Evolutionary conservation across 1,140 invertebrate species (phyloP), one percentile per base, ranked within the genome.

Genomic region (Odontomachus brunneus): DNA sequence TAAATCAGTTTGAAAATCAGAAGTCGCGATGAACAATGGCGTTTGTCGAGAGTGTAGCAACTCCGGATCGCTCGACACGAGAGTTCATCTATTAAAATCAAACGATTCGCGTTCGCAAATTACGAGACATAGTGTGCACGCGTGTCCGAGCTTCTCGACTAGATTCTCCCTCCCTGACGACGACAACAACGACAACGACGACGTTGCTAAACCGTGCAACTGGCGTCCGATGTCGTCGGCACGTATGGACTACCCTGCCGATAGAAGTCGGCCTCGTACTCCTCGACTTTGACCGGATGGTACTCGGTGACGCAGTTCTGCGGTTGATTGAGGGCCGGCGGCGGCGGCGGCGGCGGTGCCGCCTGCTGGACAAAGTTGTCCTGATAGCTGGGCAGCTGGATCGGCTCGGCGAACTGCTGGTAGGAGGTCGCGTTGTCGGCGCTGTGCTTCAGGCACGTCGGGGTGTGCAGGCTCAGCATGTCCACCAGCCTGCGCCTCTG

Each of bases 401-500:
- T 78, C 3, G 92, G 91, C 22, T 93, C 92, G 12, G 91, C 87
- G 19, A 88, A 92, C 66, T 93, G 92, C 33, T 93, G 92, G 49
- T 91, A 93, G 17, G 93, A 88, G 0, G 85, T 89, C 69, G 92
- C 88, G 38, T 72, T 87, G 0, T 83, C 66, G 15, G 93, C 93
- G 48, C 95, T 95, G 84, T 96, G 95, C 82, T 97, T 96, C n/a
- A 96, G 90, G 87, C 97, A 97, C 3, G 95, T 95, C 0, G 96
- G 95, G 5, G 95, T 93, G 92, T 97, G 97, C 4, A 96, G 88
- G n/a, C 95, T 95, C 69, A 98, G 92, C 95, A 97, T 96, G 83
- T 97, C 96, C 80, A 97, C 95, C 49, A 98, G 94, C 86, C 96
- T 95, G 82, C 96, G 95, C 91, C 96, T 95, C 88, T 97, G 96